Conservation (phyloP, 1,140 invertebrate genomes). For the Cyphomyrmex costatus region DNA sequence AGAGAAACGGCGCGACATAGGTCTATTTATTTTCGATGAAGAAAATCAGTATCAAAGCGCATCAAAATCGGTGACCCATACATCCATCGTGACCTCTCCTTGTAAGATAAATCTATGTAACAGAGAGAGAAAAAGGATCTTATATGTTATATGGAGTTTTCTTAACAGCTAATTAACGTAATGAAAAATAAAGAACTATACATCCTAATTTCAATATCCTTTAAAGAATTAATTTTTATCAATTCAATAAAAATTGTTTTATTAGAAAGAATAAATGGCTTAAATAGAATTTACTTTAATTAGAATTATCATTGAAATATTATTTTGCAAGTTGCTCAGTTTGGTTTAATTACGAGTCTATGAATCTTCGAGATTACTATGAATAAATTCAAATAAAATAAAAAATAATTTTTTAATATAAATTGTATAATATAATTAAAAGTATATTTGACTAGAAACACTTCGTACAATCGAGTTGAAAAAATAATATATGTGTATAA, state of each 20-base stretch:
- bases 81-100: too few species aligned
- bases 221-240: constrained; percentile 16
- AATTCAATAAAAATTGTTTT: not conserved
- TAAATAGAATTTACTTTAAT: not conserved
- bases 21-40: too few species aligned
- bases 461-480: not conserved
- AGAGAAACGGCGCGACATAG: too few species aligned
- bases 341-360: not conserved
- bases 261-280: not conserved
- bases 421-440: not conserved
- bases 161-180: not conserved
- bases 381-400: not conserved
- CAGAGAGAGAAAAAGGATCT: not conserved
- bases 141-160: not conserved
- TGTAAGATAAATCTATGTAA: not conserved
- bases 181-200: not conserved
- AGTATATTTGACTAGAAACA: not conserved
- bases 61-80: too few species aligned
- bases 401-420: not conserved
- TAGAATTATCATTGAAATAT: not conserved
- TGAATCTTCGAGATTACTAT: not conserved
- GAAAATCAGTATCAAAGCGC: too few species aligned
- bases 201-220: constrained; percentile 9
- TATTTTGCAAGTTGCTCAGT: not conserved
- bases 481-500: not conserved